Conservation (phyloP, 2,888 invertebrate species). For the Dysmachus trigonus region DNA sequence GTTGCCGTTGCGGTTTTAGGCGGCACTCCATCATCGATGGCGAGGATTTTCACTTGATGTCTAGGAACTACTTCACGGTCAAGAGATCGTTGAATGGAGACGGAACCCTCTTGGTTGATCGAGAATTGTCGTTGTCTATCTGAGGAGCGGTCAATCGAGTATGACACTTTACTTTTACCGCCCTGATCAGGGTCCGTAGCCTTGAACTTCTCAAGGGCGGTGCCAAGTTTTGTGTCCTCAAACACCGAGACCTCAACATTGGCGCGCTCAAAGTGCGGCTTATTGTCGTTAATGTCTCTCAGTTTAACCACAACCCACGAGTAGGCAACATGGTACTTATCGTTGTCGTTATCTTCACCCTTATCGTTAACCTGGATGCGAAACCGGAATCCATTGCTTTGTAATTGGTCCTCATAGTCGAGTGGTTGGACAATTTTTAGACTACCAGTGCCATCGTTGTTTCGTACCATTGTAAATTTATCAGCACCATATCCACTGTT, state of each 20-base stretch:
- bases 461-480: conserved; percentile 96
- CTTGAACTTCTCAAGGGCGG: conserved; percentile 90
- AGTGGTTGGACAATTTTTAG: conserved; percentile 94
- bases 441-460: conserved; percentile 94
- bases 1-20: conserved; percentile 94
- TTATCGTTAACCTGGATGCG: conserved; percentile 94
- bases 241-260: conserved; percentile 91
- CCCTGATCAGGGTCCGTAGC: conserved; percentile 97
- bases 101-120: conserved; percentile 94
- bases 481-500: conserved; percentile 95
- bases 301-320: conserved; percentile 94
- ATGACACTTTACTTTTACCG: conserved; percentile 89
- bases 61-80: conserved; percentile 95
- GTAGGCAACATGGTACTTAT: conserved; percentile 96
- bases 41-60: conserved; percentile 95
- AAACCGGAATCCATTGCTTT: conserved; percentile 94
- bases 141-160: conserved; percentile 90
- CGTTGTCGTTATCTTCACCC: conserved; percentile 94
- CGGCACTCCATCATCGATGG: conserved; percentile 93
- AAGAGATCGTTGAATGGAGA: conserved; percentile 89
- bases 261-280: conserved; percentile 91
- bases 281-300: conserved; percentile 96
- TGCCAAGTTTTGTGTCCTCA: conserved; percentile 92
- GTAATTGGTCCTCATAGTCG: conserved; percentile 93
- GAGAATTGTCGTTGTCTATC: conserved; percentile 93